Conservation (phyloP, 2,888 invertebrate genomes). For the Rhynchonema sp. region DNA sequence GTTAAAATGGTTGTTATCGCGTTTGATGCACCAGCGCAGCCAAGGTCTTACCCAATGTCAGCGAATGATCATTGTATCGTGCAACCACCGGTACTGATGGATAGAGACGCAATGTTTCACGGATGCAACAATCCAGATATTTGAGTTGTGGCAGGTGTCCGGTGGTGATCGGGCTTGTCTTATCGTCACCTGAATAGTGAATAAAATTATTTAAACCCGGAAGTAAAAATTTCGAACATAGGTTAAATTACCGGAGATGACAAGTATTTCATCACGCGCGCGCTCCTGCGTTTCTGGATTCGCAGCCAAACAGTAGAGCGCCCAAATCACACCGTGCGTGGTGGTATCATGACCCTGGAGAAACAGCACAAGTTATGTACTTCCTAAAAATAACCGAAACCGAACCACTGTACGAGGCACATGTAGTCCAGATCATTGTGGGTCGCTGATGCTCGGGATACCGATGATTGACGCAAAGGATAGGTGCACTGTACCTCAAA, state of each 20-base stretch:
- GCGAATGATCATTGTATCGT: neutral
- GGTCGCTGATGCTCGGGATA: neutral
- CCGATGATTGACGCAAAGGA: neutral
- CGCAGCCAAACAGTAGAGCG: conserved; percentile 54
- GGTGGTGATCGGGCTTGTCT: neutral
- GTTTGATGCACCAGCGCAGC: too few relatives aligned
- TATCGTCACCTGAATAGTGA: neutral
- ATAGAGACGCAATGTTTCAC: conserved; percentile 1
- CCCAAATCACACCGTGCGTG: conserved; percentile 66
- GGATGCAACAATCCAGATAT: conserved; percentile 1
- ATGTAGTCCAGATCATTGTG: too few relatives aligned
- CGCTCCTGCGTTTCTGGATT: conserved; percentile 51
- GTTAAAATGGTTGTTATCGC: too few relatives aligned
- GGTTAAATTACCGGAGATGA: neutral
- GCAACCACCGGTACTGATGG: neutral
- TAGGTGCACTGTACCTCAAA: too few relatives aligned
- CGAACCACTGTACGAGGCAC: too few relatives aligned
- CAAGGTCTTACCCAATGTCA: too few relatives aligned
- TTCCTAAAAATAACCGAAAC: too few relatives aligned
- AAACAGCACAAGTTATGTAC: too few relatives aligned
- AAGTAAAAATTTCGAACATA: neutral
- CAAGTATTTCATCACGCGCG: conserved; percentile 18
- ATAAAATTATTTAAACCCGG: neutral
- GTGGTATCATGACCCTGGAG: conserved; percentile 61
- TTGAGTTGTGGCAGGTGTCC: neutral